Percentiles rank a stretch among this genome's conserved stretches.
These are phyloP conservation scores for Phymanthus crucifer DNA, from an alignment of 92 coral and sea anemone genomes.

Conservation along the genomic window DNA sequence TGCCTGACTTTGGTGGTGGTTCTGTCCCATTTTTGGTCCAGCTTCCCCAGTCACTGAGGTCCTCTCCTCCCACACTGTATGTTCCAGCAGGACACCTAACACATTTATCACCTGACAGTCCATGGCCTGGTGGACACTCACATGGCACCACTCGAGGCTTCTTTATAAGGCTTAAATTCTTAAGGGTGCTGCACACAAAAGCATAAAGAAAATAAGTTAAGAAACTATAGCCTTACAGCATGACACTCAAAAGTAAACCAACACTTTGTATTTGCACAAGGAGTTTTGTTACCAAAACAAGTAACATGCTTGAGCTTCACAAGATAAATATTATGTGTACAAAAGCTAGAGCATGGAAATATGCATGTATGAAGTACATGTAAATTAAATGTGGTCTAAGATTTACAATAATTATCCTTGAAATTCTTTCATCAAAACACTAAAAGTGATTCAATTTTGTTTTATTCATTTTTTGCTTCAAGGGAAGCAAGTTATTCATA, in stretches of 20 bases:
- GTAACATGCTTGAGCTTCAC: no score
- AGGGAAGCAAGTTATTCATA: no score
- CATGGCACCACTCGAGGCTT: constrained; percentile 48
- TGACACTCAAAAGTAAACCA: not conserved
- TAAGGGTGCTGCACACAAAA: constrained; percentile 17
- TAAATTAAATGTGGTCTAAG: no score
- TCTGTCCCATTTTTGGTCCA: constrained; percentile 75
- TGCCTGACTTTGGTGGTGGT: constrained; percentile 67
- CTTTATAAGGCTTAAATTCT: constrained; percentile 13
- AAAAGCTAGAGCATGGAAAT: no score
- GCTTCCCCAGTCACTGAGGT: constrained; percentile 63
- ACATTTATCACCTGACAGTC: constrained; percentile 46
- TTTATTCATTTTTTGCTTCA: no score
- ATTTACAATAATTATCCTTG: no score
- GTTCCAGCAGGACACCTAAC: constrained; percentile 37
- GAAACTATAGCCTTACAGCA: not conserved
- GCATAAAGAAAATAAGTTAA: not conserved
- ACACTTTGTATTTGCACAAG: not conserved
- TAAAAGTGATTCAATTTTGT: no score
- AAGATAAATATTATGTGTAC: no score
- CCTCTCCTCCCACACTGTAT: constrained; percentile 76
- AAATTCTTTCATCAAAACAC: no score
- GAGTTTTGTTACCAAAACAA: no score
- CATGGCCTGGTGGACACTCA: constrained; percentile 65
- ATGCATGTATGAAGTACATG: no score